Evolutionary conservation across 23 tunicate species (phyloP).

Genomic region (Ciona savignyi): DNA sequence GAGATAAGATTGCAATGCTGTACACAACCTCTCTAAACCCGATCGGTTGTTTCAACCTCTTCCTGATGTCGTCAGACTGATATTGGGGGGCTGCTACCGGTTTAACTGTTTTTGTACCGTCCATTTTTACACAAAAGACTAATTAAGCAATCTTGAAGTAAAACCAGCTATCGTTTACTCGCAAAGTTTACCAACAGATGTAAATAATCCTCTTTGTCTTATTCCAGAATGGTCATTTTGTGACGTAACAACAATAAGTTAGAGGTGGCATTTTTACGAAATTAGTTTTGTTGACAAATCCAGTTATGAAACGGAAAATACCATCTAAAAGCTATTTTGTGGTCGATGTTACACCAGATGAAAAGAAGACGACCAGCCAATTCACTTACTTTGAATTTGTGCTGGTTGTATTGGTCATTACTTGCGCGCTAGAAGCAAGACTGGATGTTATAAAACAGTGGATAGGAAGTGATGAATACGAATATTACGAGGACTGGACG

Average conservation of each 20-base stretch:
- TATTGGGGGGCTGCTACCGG: too few species aligned
- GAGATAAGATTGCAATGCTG: background rate
- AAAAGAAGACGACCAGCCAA: background rate
- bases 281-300: background rate
- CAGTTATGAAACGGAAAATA: background rate
- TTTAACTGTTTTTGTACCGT: too few species aligned
- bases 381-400: constrained; percentile 14
- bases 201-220: too few species aligned
- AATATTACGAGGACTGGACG: constrained; percentile 1
- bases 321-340: background rate
- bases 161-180: too few species aligned
- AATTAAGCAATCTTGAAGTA: too few species aligned
- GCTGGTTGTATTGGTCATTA: background rate
- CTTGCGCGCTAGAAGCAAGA: constrained; percentile 4
- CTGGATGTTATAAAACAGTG: background rate
- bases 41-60: background rate
- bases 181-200: too few species aligned
- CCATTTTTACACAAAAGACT: too few species aligned
- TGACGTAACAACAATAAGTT: too few species aligned
- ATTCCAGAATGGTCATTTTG: too few species aligned
- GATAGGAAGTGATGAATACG: background rate
- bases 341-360: constrained; percentile 2
- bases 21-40: constrained; percentile 6
- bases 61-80: too few species aligned
- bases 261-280: too few species aligned